Percentiles rank a stretch among this genome's conserved stretches.
Evolutionary conservation across 2,797 vertebrate genomes (phyloP).

Genomic region (Serranus cabrilla): DNA sequence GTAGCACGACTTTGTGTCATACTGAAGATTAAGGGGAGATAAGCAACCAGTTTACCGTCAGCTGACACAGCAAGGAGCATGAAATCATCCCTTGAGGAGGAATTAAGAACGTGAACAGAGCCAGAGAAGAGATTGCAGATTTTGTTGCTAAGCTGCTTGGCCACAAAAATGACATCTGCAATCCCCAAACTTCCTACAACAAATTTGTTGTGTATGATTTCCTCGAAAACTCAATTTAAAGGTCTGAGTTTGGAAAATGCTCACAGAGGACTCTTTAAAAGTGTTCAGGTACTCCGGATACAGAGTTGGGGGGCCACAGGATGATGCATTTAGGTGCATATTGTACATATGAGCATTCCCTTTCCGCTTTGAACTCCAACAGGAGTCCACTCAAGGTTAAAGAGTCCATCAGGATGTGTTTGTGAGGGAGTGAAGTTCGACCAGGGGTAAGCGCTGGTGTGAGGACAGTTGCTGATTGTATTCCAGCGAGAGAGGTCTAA

Average conservation of each 20-base stretch:
- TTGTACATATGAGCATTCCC: neutral
- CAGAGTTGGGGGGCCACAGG: conserved; percentile 30
- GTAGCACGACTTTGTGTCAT: conserved; percentile 8
- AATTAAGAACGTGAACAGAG: conserved; percentile 60
- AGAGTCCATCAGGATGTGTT: conserved; percentile 46
- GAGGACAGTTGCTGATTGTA: conserved; percentile 44
- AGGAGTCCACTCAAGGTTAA: conserved; percentile 36
- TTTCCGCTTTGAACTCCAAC: conserved; percentile 1
- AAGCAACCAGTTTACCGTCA: conserved; percentile 19
- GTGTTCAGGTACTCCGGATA: neutral
- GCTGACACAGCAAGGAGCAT: conserved; percentile 44
- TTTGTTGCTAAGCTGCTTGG: conserved; percentile 71
- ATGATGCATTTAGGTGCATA: conserved; percentile 44
- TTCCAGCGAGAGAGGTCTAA: conserved; percentile 55
- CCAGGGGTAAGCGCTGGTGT: conserved; percentile 31
- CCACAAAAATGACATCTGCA: conserved; percentile 64
- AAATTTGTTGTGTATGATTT: conserved; percentile 52
- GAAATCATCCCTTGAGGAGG: conserved; percentile 60
- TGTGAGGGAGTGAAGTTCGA: conserved; percentile 34
- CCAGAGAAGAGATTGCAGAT: conserved; percentile 68
- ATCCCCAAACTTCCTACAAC: conserved; percentile 37
- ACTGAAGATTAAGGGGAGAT: conserved; percentile 41
- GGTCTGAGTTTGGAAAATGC: conserved; percentile 5
- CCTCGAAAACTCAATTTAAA: conserved; percentile 57
- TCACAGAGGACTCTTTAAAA: neutral